Evolutionary conservation across 1,140 invertebrate species (phyloP).

Genomic region (Leptinotarsa texana): DNA sequence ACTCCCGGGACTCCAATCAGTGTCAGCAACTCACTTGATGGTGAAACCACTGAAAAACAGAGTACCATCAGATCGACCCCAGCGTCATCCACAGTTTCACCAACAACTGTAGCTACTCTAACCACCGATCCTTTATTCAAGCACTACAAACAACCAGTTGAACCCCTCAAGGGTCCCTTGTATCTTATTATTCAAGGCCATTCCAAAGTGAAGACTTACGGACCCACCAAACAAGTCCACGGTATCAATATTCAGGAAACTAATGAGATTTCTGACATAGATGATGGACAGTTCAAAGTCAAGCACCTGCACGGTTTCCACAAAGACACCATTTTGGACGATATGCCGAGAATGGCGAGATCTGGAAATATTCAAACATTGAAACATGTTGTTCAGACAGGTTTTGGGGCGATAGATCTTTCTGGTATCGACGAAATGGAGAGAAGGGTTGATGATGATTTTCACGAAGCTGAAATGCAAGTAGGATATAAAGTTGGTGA

Average conservation of each 20-base stretch:
- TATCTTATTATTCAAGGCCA: conserved; percentile 82
- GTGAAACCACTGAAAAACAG: conserved; percentile 51
- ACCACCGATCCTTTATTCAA: conserved; percentile 63
- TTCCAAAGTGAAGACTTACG: conserved; percentile 81
- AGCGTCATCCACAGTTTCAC: conserved; percentile 51
- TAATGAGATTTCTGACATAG: conserved; percentile 57
- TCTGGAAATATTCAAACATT: conserved; percentile 49
- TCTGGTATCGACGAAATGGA: conserved; percentile 34
- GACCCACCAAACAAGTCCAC: conserved; percentile 63
- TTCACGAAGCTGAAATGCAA: conserved; percentile 61
- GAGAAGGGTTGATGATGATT: conserved; percentile 56
- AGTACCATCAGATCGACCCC: conserved; percentile 40
- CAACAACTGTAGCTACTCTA: conserved; percentile 50
- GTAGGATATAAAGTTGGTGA: conserved; percentile 62
- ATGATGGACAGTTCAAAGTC: conserved; percentile 48
- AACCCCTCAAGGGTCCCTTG: conserved; percentile 67
- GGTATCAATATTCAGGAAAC: conserved; percentile 58
- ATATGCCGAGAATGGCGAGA: conserved; percentile 42
- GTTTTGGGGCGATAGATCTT: conserved; percentile 50
- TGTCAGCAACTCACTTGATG: conserved; percentile 32
- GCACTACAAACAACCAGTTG: conserved; percentile 67
- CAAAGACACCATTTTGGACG: conserved; percentile 48
- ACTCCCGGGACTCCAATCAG: conserved; percentile 10
- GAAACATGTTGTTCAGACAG: conserved; percentile 50
- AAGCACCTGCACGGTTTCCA: conserved; percentile 61